phyloP scores from a whole-genome alignment of 2,888 invertebrate species.

The Drosophila leonis region DNA sequence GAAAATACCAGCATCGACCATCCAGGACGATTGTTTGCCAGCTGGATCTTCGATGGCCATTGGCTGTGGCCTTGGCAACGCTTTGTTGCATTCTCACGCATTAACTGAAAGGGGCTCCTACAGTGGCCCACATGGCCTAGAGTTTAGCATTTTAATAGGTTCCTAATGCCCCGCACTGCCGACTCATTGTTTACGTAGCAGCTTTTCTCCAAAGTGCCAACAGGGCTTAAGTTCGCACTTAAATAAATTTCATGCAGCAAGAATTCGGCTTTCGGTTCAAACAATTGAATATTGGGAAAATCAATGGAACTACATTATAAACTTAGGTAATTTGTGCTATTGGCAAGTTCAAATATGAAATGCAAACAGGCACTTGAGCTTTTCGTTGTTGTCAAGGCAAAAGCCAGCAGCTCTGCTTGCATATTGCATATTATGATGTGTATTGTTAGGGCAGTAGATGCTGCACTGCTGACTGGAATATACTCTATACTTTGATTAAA shows the following conservation, averaged over 20 bases:
- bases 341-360: background rate
- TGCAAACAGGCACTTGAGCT: background rate
- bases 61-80: slow-evolving; percentile 25
- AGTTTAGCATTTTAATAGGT: slow-evolving; percentile 76
- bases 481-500: no score
- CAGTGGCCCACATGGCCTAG: slow-evolving; percentile 12
- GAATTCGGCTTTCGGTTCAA: background rate
- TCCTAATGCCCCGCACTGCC: slow-evolving; percentile 39
- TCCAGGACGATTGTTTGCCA: slow-evolving; percentile 35
- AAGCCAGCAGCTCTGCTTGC: background rate
- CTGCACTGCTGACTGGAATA: background rate
- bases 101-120: slow-evolving; percentile 15
- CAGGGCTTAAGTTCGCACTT: background rate
- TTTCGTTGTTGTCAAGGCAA: background rate
- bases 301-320: slow-evolving; percentile 8
- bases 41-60: slow-evolving; percentile 47
- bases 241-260: background rate
- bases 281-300: background rate
- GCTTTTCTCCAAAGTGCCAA: slow-evolving; percentile 11
- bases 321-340: background rate
- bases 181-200: slow-evolving; percentile 40
- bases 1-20: slow-evolving; percentile 47
- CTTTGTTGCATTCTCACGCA: slow-evolving; percentile 45
- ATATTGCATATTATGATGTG: background rate
- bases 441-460: background rate